Conservation (phyloP, 2,888 invertebrate species). For the Cantharis rufa region DNA sequence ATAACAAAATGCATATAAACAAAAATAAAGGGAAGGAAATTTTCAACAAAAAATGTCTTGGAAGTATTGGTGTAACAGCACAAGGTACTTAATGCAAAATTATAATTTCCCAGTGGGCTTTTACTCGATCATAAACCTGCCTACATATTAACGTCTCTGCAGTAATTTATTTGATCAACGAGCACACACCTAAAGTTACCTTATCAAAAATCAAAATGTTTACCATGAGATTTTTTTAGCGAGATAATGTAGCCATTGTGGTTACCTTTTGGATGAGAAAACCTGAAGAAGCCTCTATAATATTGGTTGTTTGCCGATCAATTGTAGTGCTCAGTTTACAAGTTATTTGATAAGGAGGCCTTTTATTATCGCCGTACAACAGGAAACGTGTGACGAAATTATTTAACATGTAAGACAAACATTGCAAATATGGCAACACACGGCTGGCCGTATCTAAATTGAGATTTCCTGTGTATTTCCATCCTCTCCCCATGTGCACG, state of each 20-base stretch:
- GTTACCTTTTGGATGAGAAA: background rate
- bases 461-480: slow-evolving; percentile 23
- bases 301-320: background rate
- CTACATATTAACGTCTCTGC: background rate
- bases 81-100: background rate
- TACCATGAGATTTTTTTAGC: background rate
- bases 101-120: background rate
- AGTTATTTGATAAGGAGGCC: slow-evolving; percentile 6
- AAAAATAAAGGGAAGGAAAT: too few relatives aligned
- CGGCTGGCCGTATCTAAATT: slow-evolving; percentile 26
- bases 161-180: background rate
- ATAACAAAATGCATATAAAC: too few relatives aligned
- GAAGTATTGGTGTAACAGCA: too few relatives aligned
- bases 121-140: background rate
- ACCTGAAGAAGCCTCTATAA: background rate
- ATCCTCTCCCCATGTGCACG: slow-evolving; percentile 24
- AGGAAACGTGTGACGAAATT: slow-evolving; percentile 25
- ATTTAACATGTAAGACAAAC: slow-evolving; percentile 17
- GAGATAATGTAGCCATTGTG: background rate
- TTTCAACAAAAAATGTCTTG: too few relatives aligned
- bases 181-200: background rate
- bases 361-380: slow-evolving; percentile 16
- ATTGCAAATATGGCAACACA: slow-evolving; percentile 28
- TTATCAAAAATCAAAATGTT: background rate
- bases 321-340: background rate